These are phyloP conservation scores for Apteryx mantelli DNA, from an alignment of 2,113 vertebrate species.

Conservation along the genomic window DNA sequence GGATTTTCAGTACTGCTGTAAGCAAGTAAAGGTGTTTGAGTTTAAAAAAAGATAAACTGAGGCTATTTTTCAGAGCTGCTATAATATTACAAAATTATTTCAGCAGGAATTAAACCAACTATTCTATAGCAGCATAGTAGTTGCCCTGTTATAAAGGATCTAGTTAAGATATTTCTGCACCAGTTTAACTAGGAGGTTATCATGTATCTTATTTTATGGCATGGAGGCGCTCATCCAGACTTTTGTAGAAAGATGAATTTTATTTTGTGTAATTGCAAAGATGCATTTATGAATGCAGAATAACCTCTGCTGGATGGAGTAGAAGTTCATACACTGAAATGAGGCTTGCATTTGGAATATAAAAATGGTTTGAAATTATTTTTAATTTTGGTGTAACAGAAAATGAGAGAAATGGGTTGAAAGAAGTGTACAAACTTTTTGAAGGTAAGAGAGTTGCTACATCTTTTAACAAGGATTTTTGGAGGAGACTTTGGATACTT, in stretches of 20 bases:
- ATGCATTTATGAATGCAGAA: background rate
- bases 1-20: background rate
- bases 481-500: background rate
- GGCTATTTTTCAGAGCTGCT: background rate
- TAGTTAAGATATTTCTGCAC: background rate
- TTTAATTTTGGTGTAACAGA: background rate
- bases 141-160: background rate
- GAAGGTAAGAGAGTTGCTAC: background rate
- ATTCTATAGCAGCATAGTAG: background rate
- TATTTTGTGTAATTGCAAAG: background rate
- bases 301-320: background rate
- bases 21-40: background rate
- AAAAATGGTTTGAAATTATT: background rate
- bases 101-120: background rate
- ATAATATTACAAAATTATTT: background rate
- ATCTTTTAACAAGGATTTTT: background rate
- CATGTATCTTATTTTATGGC: rapidly evolving
- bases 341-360: background rate
- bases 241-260: background rate
- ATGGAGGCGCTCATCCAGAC: background rate
- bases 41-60: background rate
- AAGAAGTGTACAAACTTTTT: background rate
- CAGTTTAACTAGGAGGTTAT: background rate
- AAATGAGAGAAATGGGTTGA: background rate
- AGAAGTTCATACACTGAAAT: background rate